phyloP scores from a whole-genome alignment of 1,140 invertebrate species.

The Oncopodura yosiiana region DNA sequence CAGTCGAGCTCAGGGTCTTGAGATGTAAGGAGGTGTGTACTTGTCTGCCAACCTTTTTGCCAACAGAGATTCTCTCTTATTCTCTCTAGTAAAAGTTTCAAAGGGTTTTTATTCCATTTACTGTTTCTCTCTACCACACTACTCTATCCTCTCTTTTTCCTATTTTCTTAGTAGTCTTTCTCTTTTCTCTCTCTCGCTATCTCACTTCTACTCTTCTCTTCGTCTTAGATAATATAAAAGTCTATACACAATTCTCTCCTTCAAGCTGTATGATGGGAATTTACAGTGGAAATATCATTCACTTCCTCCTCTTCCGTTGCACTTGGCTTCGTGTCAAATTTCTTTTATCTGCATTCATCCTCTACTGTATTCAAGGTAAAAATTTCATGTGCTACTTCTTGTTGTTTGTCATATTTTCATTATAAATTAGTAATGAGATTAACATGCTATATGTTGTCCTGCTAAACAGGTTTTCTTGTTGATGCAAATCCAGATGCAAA shows the following conservation, averaged over 20 bases:
- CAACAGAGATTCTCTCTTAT: conserved; percentile 4
- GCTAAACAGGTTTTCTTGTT: conserved; percentile 3
- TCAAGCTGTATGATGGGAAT: background rate
- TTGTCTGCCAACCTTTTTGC: too few species aligned
- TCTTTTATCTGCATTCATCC: conserved; percentile 12
- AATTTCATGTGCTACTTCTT: background rate
- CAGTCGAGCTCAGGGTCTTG: conserved; percentile 23
- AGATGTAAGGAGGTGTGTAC: conserved; percentile 13
- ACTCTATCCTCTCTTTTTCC: background rate
- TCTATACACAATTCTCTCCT: background rate
- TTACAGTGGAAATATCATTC: conserved; percentile 4
- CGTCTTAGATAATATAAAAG: background rate
- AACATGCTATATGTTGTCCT: background rate
- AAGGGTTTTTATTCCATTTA: too few species aligned
- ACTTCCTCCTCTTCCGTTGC: conserved; percentile 1
- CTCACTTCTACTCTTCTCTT: background rate
- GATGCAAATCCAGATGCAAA: conserved; percentile 42
- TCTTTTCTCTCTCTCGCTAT: background rate
- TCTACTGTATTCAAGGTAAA: conserved; percentile 16
- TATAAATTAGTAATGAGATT: background rate
- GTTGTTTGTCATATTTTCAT: background rate
- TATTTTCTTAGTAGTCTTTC: background rate
- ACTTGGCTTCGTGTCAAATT: conserved; percentile 15
- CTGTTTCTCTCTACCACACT: too few species aligned
- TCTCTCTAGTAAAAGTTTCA: too few species aligned